Evolutionary conservation across 2,888 invertebrate genomes (phyloP).

Genomic region (Chrysolina americana): DNA sequence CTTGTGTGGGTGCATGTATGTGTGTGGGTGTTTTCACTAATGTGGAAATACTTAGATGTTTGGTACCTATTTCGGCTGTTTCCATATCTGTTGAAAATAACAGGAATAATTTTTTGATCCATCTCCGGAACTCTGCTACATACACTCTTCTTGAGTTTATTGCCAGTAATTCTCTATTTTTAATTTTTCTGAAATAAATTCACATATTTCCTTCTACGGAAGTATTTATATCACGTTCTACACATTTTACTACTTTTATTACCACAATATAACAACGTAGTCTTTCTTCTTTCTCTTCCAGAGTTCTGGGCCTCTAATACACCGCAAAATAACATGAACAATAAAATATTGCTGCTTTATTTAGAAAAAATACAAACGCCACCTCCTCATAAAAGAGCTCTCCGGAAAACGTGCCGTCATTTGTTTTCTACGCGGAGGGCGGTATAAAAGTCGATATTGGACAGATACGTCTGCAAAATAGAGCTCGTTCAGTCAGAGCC

Average conservation of each 20-base stretch:
- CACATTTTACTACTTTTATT: conserved; percentile 38
- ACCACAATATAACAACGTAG: conserved; percentile 41
- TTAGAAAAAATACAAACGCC: conserved; percentile 53
- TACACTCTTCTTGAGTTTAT: not conserved
- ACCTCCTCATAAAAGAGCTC: conserved; percentile 49
- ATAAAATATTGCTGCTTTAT: conserved; percentile 49
- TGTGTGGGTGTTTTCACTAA: too few relatives aligned
- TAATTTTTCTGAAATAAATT: conserved; percentile 19
- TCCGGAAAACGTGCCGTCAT: conserved; percentile 49
- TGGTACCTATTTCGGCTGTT: too few relatives aligned
- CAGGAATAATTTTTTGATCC: too few relatives aligned
- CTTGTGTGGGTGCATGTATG: too few relatives aligned
- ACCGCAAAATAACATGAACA: conserved; percentile 37
- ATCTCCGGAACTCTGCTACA: not conserved
- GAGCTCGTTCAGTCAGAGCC: conserved; percentile 16
- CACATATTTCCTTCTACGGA: conserved; percentile 27
- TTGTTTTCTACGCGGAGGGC: conserved; percentile 43
- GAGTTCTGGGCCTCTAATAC: conserved; percentile 33
- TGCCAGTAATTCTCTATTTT: too few relatives aligned
- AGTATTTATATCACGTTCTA: conserved; percentile 40
- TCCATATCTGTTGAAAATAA: not conserved
- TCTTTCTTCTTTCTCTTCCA: conserved; percentile 30
- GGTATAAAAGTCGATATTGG: conserved; percentile 39
- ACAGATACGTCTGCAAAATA: conserved; percentile 42
- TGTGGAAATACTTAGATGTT: too few relatives aligned